Evolutionary conservation across 2,113 vertebrate genomes (phyloP).

Genomic region (Elaphurus davidianus): DNA sequence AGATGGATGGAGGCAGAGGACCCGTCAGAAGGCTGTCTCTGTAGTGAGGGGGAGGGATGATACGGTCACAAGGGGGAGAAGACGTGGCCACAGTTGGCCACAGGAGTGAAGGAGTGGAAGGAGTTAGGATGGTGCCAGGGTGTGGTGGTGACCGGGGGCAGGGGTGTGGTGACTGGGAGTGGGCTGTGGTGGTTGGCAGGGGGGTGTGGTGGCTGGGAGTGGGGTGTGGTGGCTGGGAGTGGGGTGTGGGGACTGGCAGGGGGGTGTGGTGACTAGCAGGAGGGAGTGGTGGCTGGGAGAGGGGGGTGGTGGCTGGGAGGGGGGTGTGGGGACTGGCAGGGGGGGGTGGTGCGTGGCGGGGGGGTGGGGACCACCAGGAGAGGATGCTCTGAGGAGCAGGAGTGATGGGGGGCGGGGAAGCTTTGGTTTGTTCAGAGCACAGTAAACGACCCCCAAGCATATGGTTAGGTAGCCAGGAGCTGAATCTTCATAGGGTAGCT

Average conservation of each 20-base stretch:
- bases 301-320: fast-evolving
- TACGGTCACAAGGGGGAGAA: background rate
- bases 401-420: fast-evolving
- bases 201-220: background rate
- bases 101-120: background rate
- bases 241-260: background rate
- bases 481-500: background rate
- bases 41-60: background rate
- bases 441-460: background rate
- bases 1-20: background rate
- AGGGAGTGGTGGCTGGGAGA: background rate
- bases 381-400: background rate
- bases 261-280: fast-evolving
- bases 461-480: background rate
- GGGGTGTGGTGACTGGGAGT: background rate
- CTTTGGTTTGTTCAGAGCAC: background rate
- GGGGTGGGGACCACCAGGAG: fast-evolving
- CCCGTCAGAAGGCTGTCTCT: background rate
- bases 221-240: fast-evolving
- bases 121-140: background rate
- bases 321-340: background rate
- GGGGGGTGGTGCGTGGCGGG: fast-evolving
- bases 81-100: background rate
- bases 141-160: too few species aligned
- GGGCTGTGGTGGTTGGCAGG: fast-evolving